A percentile compares a stretch with the other conserved stretches of the same genome.
Conservation (phyloP, 2,888 invertebrate genomes). For the Gymnosoma rotundatum region DNA sequence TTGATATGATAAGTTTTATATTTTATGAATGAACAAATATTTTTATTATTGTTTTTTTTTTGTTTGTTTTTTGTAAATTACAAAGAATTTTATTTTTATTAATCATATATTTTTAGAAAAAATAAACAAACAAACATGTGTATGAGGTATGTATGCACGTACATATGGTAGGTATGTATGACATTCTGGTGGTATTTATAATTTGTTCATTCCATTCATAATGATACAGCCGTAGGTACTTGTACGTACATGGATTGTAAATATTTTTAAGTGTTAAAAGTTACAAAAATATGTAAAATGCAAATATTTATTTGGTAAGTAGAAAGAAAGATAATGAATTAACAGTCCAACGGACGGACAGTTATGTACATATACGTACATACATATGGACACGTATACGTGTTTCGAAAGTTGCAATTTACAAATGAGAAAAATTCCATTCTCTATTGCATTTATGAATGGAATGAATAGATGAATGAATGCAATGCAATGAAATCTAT, state of each 20-base stretch:
- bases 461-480: slow-evolving; percentile 21
- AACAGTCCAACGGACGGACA: slow-evolving; percentile 11
- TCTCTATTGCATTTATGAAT: too few relatives aligned
- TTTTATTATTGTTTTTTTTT: slow-evolving; percentile 7
- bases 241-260: slow-evolving; percentile 8
- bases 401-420: neutral
- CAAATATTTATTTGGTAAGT: slow-evolving; percentile 69
- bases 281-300: slow-evolving; percentile 69
- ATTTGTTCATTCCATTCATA: neutral
- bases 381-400: too few relatives aligned
- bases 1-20: slow-evolving; percentile 65
- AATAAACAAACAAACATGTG: neutral
- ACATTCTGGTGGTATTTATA: neutral
- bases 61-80: neutral
- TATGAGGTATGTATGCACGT: too few relatives aligned
- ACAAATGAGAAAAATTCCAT: slow-evolving; percentile 20
- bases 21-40: slow-evolving; percentile 63
- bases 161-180: neutral
- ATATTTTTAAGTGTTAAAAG: slow-evolving; percentile 68
- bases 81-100: slow-evolving; percentile 50
- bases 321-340: slow-evolving; percentile 57
- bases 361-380: neutral
- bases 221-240: neutral
- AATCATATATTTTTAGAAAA: slow-evolving; percentile 10
- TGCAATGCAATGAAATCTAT: neutral